A percentile compares a stretch with the other conserved stretches of the same genome.
phyloP scores from a whole-genome alignment of 1,140 invertebrate species.

The Drosophila sturtevanti region DNA sequence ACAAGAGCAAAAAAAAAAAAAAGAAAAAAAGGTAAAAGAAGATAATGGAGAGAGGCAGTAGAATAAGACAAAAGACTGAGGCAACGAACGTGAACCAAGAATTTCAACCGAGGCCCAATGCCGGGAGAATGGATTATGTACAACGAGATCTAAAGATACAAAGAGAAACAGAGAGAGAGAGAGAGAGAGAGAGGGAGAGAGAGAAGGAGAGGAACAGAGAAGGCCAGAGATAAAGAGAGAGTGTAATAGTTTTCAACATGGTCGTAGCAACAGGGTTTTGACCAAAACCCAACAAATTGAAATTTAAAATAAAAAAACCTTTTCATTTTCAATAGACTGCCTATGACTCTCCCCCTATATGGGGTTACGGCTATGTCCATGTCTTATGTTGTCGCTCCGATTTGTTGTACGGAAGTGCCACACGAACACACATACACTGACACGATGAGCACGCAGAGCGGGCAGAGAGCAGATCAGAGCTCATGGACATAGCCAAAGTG shows the following conservation, averaged over 20 bases:
- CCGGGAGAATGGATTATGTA: neutral
- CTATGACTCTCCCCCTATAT: neutral
- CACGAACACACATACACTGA: slow-evolving; percentile 54
- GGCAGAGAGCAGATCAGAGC: neutral
- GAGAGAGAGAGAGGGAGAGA: neutral
- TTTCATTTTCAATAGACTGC: neutral
- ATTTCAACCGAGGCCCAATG: slow-evolving; percentile 19
- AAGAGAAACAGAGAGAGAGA: neutral
- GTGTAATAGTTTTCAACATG: slow-evolving; percentile 11
- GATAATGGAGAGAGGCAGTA: slow-evolving; percentile 18
- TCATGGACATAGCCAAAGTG: slow-evolving; percentile 55
- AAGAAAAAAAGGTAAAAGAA: neutral
- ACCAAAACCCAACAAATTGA: too few relatives aligned
- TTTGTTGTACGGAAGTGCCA: slow-evolving; percentile 73
- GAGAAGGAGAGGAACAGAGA: slow-evolving; percentile 8
- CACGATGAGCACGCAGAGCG: slow-evolving; percentile 15
- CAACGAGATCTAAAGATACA: neutral
- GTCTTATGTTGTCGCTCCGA: neutral
- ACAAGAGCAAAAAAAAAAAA: slow-evolving; percentile 7
- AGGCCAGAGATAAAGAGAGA: neutral
- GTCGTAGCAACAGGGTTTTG: neutral
- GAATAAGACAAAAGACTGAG: slow-evolving; percentile 73
- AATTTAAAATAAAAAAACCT: too few relatives aligned
- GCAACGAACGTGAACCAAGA: slow-evolving; percentile 74
- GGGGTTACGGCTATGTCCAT: neutral